Base-by-base conservation (phyloP, 2,888 invertebrate species). In the Ormyrus thymus region DNA sequence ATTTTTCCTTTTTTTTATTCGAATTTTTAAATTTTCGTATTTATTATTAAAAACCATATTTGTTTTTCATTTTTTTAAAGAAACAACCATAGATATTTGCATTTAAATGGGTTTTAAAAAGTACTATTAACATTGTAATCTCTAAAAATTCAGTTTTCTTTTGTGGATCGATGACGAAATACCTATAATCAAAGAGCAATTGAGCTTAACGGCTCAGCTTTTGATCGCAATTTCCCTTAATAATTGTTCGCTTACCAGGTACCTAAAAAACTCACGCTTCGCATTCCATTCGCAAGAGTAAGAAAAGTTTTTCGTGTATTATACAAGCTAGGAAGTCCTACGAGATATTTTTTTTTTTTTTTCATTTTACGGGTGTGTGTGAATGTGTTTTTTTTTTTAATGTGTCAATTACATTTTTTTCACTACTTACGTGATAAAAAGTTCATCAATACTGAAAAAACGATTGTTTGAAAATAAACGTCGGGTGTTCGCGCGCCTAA, bases 261-360 rank as follows among this genome's bases (percentile, higher is more conserved):
- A 85, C 79, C 84, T 85, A 86, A 84, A 82, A 84, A 83, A 82
- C 80, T 84, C 78, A 83, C 82, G 80, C 46, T 58, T 84, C 80
- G 80, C 79, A 82, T 82, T 82, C 80, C 80, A 78, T 81, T 74
- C 80, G 71, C 81, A 84, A 82, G 81, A 84, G 83, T 85, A 86
- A 84, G 85, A 86, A 85, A 83, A 83, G 81, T 83, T 83, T 62
- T 65, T 75, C 76, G 82, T 83, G 82, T 81, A 82, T 81, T 43
- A 73, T 84, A 80, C 77, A 80, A 83, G 72, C 80, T 82, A 75
- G 51, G 68, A 78, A 46, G 81, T 76, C 56, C 81, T 83, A 82
- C 74, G 78, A 82, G 51, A 81, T 83, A 74, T 73, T 81, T 83
- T 76, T 76, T 80, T 46, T 56, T 64, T 70, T 15, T 75, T 65